Percentiles rank a stretch among this genome's conserved stretches.
These are phyloP conservation scores for Tapera naevia DNA, from an alignment of 2,797 vertebrate genomes.

Conservation along the genomic window DNA sequence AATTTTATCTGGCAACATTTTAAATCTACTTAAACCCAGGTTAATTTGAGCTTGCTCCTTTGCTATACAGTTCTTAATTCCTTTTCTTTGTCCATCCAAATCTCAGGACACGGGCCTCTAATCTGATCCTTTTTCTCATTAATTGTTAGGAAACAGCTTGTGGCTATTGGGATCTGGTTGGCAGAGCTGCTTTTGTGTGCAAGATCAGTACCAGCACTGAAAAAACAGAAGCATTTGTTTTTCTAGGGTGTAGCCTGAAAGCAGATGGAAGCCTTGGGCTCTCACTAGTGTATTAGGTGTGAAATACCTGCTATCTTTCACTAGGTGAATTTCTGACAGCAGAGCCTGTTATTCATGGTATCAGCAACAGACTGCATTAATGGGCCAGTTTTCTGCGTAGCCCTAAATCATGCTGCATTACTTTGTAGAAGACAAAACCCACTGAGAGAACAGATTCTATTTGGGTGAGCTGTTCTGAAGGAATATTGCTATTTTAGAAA, in stretches of 20 bases:
- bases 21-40: background rate
- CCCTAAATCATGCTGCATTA: background rate
- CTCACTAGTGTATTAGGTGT: background rate
- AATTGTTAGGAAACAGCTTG: background rate
- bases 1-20: background rate
- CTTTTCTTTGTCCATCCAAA: background rate
- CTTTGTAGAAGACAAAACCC: background rate
- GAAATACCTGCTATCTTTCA: background rate
- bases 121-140: background rate
- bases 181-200: background rate
- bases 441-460: conserved; percentile 24
- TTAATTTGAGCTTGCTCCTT: background rate
- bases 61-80: background rate
- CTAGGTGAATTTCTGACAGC: background rate
- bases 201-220: background rate
- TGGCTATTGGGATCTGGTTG: background rate
- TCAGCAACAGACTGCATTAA: background rate
- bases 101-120: background rate
- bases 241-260: background rate
- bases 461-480: conserved; percentile 16
- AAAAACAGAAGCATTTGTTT: background rate
- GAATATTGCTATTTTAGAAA: conserved; percentile 26
- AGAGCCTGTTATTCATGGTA: background rate
- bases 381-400: background rate
- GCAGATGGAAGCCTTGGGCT: background rate